Conservation (phyloP, 2,113 vertebrate species). For the Prionailurus bengalensis region DNA sequence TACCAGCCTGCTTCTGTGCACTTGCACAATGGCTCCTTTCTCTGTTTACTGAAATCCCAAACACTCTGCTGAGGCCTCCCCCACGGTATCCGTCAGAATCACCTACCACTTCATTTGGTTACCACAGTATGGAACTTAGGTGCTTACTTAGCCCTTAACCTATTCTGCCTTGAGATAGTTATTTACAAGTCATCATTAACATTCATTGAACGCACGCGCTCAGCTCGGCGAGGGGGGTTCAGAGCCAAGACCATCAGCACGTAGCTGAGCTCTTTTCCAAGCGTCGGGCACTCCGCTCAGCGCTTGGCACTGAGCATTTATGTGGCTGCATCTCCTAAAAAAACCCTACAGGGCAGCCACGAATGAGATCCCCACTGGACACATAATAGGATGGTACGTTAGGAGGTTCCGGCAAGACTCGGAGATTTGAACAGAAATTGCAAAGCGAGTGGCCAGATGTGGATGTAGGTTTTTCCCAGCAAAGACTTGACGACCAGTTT, state of each 20-base stretch:
- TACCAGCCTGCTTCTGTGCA: neutral
- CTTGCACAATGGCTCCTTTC: neutral
- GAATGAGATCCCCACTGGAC: neutral
- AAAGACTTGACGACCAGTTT: neutral
- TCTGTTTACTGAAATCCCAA: neutral
- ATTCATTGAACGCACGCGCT: neutral
- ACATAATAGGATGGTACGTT: neutral
- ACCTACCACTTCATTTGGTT: neutral
- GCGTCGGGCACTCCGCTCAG: neutral
- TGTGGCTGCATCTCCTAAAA: neutral
- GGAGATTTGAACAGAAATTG: neutral
- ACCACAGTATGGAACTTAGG: neutral
- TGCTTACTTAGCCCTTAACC: neutral
- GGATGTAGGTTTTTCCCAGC: neutral
- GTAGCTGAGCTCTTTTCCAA: neutral
- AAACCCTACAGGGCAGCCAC: neutral
- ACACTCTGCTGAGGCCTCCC: neutral
- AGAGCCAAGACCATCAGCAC: neutral
- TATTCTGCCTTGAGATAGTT: slow-evolving; percentile 9
- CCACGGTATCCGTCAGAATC: neutral
- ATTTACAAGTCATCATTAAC: neutral
- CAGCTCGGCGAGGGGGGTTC: neutral
- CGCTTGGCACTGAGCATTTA: neutral
- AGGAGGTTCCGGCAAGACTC: neutral
- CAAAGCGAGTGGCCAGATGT: neutral